phyloP scores from a whole-genome alignment of 2,888 invertebrate species.

The Arge pagana region DNA sequence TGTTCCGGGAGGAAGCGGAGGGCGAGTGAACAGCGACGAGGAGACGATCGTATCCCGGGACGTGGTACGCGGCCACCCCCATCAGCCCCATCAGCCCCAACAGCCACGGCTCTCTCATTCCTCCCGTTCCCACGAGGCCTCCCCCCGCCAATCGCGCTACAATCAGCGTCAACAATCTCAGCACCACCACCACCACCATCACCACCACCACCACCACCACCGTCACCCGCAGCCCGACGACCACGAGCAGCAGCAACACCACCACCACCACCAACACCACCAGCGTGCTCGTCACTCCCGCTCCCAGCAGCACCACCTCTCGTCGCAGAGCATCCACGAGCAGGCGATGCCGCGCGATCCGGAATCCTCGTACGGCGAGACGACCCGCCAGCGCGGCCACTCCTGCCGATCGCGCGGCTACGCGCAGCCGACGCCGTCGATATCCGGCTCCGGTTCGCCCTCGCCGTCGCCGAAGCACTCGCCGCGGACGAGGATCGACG shows the following conservation, averaged over 20 bases:
- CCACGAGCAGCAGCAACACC: conserved; percentile 31
- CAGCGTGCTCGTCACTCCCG: conserved; percentile 32
- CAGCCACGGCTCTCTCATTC: conserved; percentile 24
- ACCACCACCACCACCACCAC: conserved; percentile 20
- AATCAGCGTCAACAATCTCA: conserved; percentile 15
- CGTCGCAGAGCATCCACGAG: conserved; percentile 21
- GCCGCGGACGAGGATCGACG: conserved; percentile 19
- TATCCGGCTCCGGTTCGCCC: conserved; percentile 31
- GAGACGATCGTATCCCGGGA: conserved; percentile 51
- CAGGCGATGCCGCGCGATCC: conserved; percentile 24
- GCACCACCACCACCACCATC: conserved; percentile 28
- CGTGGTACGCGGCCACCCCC: conserved; percentile 55
- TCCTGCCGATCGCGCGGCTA: conserved; percentile 41
- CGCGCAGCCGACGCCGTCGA: conserved; percentile 16
- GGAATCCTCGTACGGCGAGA: conserved; percentile 31
- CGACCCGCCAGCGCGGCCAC: conserved; percentile 24
- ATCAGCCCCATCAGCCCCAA: conserved; percentile 29
- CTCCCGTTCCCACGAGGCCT: not conserved
- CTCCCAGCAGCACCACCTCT: conserved; percentile 26
- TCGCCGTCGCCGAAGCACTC: conserved; percentile 35
- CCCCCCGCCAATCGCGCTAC: conserved; percentile 15
- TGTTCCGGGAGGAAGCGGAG: conserved; percentile 79
- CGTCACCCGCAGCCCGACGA: conserved; percentile 11
- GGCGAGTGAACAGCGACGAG: conserved; percentile 89
- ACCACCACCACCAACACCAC: conserved; percentile 36